phyloP scores from a whole-genome alignment of 1,140 invertebrate species.

The Heliconius hermathena region DNA sequence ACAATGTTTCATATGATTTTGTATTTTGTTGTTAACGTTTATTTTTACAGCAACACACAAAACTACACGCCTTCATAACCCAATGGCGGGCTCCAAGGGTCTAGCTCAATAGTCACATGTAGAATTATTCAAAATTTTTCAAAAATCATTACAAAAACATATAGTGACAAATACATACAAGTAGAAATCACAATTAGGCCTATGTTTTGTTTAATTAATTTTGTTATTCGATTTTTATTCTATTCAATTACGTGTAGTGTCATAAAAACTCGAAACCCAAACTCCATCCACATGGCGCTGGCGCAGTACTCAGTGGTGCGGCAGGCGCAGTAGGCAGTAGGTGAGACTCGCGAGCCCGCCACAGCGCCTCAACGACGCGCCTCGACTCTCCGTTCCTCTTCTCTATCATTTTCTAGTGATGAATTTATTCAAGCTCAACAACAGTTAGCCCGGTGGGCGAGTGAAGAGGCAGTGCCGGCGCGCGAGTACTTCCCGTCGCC shows the following conservation, averaged over 20 bases:
- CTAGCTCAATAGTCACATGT: conserved; percentile 23
- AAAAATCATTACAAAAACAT: conserved; percentile 7
- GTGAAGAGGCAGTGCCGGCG: conserved; percentile 90
- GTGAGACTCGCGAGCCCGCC: conserved; percentile 53
- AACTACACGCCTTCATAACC: conserved; percentile 29
- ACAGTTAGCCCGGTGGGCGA: conserved; percentile 95
- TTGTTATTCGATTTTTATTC: not conserved
- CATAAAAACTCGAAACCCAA: not conserved
- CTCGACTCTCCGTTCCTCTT: conserved; percentile 81
- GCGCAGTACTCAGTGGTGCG: not conserved
- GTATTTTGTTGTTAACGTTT: conserved; percentile 35
- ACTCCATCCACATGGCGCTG: not conserved
- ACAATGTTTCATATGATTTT: conserved; percentile 11
- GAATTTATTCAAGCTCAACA: conserved; percentile 96
- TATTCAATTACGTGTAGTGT: not conserved
- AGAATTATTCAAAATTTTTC: not conserved
- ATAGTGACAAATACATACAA: not conserved
- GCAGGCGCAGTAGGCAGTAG: not conserved
- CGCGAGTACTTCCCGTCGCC: conserved; percentile 83
- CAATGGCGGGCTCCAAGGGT: conserved; percentile 42
- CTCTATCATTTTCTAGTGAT: conserved; percentile 94
- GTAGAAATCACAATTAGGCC: not conserved
- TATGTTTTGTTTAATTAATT: not conserved
- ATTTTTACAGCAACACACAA: conserved; percentile 37
- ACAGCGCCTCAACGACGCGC: conserved; percentile 52